A percentile compares a stretch with the other conserved stretches of the same genome.
These are phyloP conservation scores for Geophilus truncorum DNA, from an alignment of 2,888 invertebrate genomes.

Conservation along the genomic window DNA sequence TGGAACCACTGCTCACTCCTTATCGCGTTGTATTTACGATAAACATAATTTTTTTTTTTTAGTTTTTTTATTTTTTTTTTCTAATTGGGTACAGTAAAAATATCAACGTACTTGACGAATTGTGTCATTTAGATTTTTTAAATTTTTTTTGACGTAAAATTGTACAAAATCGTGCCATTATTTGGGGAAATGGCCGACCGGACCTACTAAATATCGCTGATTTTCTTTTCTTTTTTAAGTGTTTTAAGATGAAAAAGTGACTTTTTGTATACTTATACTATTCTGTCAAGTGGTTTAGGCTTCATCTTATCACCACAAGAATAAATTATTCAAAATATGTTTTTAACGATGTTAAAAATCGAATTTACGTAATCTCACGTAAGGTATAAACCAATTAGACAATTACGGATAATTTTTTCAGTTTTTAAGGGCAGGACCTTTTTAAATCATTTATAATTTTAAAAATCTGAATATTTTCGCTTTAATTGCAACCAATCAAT, in stretches of 20 bases:
- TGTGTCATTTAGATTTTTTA: neutral
- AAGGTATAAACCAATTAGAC: no score
- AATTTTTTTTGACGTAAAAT: neutral
- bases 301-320: neutral
- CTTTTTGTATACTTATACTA: neutral
- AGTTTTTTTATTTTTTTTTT: neutral
- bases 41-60: neutral
- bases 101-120: neutral
- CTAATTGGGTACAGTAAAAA: neutral
- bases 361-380: neutral
- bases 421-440: neutral
- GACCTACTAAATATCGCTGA: neutral
- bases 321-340: neutral
- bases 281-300: neutral
- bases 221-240: neutral
- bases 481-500: neutral
- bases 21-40: constrained; percentile 10
- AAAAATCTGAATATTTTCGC: neutral
- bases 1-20: neutral
- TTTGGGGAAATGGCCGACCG: neutral
- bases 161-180: neutral
- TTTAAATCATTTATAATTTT: neutral
- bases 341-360: neutral
- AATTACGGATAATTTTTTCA: no score
- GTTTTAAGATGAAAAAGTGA: neutral